Evolutionary conservation across 2,888 invertebrate genomes (phyloP), one percentile per base, ranked within the genome.

Genomic region (Cerastis rubricosa): DNA sequence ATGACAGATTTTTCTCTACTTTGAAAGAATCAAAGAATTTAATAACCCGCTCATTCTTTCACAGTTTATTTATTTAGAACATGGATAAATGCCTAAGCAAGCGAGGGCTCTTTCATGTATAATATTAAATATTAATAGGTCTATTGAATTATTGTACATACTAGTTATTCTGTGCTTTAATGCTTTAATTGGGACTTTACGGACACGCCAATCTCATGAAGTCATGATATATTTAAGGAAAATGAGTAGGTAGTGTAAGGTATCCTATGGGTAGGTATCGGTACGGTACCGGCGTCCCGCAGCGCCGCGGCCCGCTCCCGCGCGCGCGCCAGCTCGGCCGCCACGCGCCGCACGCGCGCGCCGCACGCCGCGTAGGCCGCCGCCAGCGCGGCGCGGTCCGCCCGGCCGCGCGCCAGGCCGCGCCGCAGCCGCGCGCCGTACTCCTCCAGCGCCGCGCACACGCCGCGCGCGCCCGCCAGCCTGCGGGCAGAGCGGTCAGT

Each of bases 391-490:
- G 82, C 89, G 84, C 93, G 93, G 90, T 95, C 95, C 2, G 86
- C 88, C 57, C 91, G 90, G 87, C 91, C 91, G 54, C 95, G 92
- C 22, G 91, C 88, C 72, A 94, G 84, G 19, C 93, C 89, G 51
- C 90, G 91, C 57, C 93, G 93, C 69, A 95, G 89, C 3, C 94
- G 89, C 78, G 88, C 91, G 80, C 89, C 89, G 86, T 93, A 91
- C 66, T 93, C 91, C 78, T 94, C 92, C 49, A 96, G 88, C 70
- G 91, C 94, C 76, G 91, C 92, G 88, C 94, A 93, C n/a, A 95
- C 92, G 77, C 90, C 91, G 49, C 95, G 94, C 57, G 94, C 91
- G 80, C 92, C 91, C 64, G 51, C 66, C 73, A 65, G 25, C 67
- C 80, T 78, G 74, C 57, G 25, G 4, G 35, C 35, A 3, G 35